These are phyloP conservation scores for Nomada ruficornis DNA, from an alignment of 2,888 invertebrate species.

Conservation along the genomic window DNA sequence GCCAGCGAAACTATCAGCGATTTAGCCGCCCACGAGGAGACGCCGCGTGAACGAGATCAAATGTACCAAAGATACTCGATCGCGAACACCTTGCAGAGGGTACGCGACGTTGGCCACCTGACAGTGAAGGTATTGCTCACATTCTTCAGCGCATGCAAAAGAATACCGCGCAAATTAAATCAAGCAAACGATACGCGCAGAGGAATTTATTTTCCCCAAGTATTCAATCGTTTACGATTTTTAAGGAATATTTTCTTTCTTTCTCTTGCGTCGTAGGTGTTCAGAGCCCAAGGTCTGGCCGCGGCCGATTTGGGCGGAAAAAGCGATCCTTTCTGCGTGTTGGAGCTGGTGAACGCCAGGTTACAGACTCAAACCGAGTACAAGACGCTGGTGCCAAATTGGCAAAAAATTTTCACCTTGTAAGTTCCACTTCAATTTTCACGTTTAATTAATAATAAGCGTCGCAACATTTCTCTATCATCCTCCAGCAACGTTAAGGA, in stretches of 20 bases:
- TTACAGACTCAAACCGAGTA: slow-evolving; percentile 99
- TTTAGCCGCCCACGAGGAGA: slow-evolving; percentile 93
- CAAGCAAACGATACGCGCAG: too few relatives aligned
- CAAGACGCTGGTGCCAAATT: slow-evolving; percentile 97
- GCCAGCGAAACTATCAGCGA: slow-evolving; percentile 97
- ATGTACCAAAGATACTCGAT: slow-evolving; percentile 78
- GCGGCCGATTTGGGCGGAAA: slow-evolving; percentile 98
- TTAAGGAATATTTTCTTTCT: not conserved
- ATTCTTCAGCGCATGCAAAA: not conserved
- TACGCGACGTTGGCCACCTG: slow-evolving; percentile 96
- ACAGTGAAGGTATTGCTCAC: slow-evolving; percentile 92
- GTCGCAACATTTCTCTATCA: not conserved
- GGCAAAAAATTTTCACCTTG: slow-evolving; percentile 99
- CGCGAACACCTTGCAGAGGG: slow-evolving; percentile 88
- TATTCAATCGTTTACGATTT: too few relatives aligned
- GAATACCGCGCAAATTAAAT: too few relatives aligned
- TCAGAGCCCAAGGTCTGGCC: slow-evolving; percentile 91
- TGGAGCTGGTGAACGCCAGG: slow-evolving; percentile 97
- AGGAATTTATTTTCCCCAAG: too few relatives aligned
- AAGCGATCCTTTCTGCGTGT: slow-evolving; percentile 99
- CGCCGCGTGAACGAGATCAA: slow-evolving; percentile 88
- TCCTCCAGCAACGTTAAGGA: slow-evolving; percentile 94
- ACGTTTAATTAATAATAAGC: not conserved
- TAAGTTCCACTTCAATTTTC: slow-evolving; percentile 85
- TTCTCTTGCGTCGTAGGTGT: slow-evolving; percentile 76